Conservation (phyloP, 2,888 invertebrate genomes). For the Saturnia japonica region DNA sequence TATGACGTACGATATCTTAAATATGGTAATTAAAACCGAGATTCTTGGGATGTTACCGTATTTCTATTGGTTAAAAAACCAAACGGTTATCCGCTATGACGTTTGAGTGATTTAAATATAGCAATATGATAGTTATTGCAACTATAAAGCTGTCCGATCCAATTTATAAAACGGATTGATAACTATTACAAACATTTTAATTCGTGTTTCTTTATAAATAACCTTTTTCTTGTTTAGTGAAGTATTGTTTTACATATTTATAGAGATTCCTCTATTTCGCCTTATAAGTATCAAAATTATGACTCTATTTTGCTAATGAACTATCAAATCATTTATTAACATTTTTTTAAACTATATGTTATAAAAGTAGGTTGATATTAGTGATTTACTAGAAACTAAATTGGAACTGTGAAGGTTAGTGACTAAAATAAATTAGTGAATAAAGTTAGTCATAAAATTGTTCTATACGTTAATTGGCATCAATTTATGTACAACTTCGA, state of each 20-base stretch:
- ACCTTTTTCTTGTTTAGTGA: not conserved
- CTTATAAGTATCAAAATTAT: too few species aligned
- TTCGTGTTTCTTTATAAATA: not conserved
- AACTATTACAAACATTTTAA: conserved; percentile 7
- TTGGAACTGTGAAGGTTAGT: not conserved
- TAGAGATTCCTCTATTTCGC: too few species aligned
- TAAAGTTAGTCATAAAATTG: too few species aligned
- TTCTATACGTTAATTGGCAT: too few species aligned
- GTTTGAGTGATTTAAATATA: conserved; percentile 22
- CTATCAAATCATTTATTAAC: too few species aligned
- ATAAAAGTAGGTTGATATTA: too few species aligned
- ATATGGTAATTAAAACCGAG: conserved; percentile 18
- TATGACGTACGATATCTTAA: conserved; percentile 1
- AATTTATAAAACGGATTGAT: conserved; percentile 20
- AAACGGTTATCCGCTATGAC: conserved; percentile 19
- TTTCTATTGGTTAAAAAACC: conserved; percentile 10
- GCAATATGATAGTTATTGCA: conserved; percentile 16
- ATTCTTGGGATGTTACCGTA: conserved; percentile 9
- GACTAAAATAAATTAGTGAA: too few species aligned
- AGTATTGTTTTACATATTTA: not conserved
- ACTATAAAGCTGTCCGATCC: conserved; percentile 17
- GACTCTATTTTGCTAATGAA: too few species aligned
- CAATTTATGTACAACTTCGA: too few species aligned
- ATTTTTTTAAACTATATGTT: too few species aligned
- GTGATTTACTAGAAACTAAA: not conserved